Base-by-base conservation (phyloP, 2,113 vertebrate species). In the Oophaga pumilio region DNA sequence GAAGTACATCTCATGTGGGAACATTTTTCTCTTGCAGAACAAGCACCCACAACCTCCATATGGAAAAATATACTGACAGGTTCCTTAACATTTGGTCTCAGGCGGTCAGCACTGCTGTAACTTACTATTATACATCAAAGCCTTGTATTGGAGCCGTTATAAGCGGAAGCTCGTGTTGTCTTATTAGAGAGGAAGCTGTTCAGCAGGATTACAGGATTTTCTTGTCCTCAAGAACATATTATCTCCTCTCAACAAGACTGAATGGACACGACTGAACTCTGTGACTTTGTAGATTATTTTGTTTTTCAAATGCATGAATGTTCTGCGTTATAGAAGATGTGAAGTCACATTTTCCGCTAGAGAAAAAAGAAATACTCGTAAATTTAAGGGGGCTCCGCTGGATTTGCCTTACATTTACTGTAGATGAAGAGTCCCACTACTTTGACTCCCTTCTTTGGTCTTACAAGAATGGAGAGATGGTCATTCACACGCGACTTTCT, bases 121-220 rank as follows among this genome's bases (percentile, higher is more conserved):
- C 33, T 22, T 50, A 20, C 3, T 76, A 57, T 26, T 13, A 1
- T 26, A 43, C 11, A 33, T 60, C 78, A 62, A 18, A 20, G 57
- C 56, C 62, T 22, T 62, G 28, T 22, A 78, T 20, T 20, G 15
- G 56, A 43, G 56, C 7, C 18, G 4, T 4, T 66, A 14, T 8
- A 43, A 49, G 18, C n/a, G 60, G 60, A 66, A 82, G 80, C 56
- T 50, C 14, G 33, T 33, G 28, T 22, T 24, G 59, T 50, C 18
- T 15, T 59, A 79, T 56, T 57, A 57, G 6, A 57, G 18, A 66
- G 43, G 80, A 82, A 62, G 59, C 80, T 17, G 28, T 43, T 59
- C 53, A 33, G 26, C 26, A 49, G 78, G 80, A 82, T 82, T 82
- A 66, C n/a, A 66, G 80, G 80, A 66, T 82, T 82, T 82, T 80